phyloP scores from a whole-genome alignment of 2,113 vertebrate species.

The Eulemur rufifrons region DNA sequence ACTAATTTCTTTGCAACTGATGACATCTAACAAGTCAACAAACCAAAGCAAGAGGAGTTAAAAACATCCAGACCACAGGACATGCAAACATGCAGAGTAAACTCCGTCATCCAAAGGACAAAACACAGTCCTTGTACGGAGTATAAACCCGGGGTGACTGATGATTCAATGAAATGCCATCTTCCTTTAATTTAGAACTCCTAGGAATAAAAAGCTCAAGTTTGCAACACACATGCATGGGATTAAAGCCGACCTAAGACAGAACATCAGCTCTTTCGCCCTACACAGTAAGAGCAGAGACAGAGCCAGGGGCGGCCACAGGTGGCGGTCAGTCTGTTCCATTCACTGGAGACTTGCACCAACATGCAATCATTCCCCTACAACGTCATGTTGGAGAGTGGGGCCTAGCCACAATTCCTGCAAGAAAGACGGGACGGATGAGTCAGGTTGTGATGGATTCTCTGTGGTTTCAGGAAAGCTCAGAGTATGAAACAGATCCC shows the following conservation, averaged over 20 bases:
- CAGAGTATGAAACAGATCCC: neutral
- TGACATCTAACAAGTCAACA: neutral
- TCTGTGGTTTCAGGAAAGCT: neutral
- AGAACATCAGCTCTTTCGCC: neutral
- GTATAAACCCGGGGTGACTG: neutral
- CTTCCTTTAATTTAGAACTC: neutral
- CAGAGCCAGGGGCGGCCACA: neutral
- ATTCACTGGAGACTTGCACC: neutral
- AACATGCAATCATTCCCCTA: neutral
- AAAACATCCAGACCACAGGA: neutral
- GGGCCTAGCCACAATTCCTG: neutral
- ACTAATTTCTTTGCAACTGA: neutral
- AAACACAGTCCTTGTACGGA: neutral
- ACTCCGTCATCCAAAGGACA: neutral
- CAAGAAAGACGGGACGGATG: neutral
- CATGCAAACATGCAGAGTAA: neutral
- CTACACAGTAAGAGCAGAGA: neutral
- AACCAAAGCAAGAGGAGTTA: neutral
- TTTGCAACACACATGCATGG: neutral
- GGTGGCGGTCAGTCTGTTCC: neutral
- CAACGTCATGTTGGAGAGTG: neutral
- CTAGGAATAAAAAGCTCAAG: neutral
- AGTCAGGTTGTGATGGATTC: neutral
- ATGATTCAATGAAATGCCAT: neutral
- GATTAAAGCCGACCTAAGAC: neutral